Evolutionary conservation across 2,888 invertebrate species (phyloP).

Genomic region (Listrodromus nycthemerus): DNA sequence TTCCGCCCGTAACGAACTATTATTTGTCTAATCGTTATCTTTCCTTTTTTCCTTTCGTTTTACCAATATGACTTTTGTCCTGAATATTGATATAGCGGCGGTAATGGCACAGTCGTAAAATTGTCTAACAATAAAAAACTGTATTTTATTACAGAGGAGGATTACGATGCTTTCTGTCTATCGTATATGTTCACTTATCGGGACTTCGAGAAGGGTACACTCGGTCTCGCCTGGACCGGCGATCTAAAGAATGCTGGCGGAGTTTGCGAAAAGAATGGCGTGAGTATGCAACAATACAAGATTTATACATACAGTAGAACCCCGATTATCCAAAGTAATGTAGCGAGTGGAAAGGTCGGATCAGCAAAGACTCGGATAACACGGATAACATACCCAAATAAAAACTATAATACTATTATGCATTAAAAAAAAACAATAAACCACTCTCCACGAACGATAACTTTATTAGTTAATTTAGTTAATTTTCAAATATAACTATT

Average conservation of each 20-base stretch:
- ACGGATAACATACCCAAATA: no score
- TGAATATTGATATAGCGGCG: neutral
- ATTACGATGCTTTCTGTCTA: constrained; percentile 98
- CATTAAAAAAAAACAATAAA: no score
- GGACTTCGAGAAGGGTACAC: constrained; percentile 96
- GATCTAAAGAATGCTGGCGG: constrained; percentile 97
- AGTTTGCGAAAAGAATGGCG: constrained; percentile 97
- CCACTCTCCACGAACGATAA: no score
- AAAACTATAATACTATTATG: no score
- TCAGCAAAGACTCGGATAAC: no score
- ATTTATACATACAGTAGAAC: no score
- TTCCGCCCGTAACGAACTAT: neutral
- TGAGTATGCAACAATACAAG: constrained; percentile 84
- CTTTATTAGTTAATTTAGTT: no score
- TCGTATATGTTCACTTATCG: constrained; percentile 99
- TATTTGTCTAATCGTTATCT: neutral
- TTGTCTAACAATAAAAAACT: neutral
- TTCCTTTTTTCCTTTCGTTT: neutral
- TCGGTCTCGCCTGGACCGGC: constrained; percentile 98
- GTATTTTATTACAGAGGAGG: constrained; percentile 90
- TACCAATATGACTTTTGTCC: neutral
- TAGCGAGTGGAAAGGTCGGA: no score
- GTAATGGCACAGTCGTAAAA: neutral
- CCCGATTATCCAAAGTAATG: no score
- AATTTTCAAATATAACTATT: no score